These are phyloP conservation scores for Doryteuthis pealeii DNA, from an alignment of 1,140 invertebrate species.

Conservation along the genomic window DNA sequence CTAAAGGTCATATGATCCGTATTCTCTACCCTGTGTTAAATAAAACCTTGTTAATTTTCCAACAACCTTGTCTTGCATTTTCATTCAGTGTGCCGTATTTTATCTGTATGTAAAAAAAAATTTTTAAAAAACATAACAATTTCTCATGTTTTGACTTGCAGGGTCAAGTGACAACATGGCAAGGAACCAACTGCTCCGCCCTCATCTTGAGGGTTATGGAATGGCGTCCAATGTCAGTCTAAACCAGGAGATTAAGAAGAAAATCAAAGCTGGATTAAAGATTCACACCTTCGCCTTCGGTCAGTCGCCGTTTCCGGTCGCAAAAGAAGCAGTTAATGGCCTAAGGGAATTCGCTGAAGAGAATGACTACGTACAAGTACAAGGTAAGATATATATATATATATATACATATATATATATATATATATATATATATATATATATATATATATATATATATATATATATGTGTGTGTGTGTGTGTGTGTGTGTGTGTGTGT, in stretches of 20 bases:
- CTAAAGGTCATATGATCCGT: no score
- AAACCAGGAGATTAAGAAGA: constrained; percentile 42
- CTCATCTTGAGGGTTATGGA: constrained; percentile 38
- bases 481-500: neutral
- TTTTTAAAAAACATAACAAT: no score
- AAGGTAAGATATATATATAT: constrained; percentile 52
- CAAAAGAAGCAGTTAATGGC: constrained; percentile 41
- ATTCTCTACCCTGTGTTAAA: no score
- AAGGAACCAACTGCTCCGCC: constrained; percentile 22
- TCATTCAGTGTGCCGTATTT: no score
- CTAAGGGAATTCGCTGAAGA: constrained; percentile 47
- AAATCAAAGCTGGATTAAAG: constrained; percentile 41
- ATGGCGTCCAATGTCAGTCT: constrained; percentile 41
- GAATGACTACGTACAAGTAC: constrained; percentile 53
- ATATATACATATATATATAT: neutral
- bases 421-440: no score
- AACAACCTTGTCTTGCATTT: no score
- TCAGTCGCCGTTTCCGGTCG: constrained; percentile 58
- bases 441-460: no score
- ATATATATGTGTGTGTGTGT: neutral
- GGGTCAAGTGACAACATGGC: neutral
- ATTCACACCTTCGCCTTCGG: constrained; percentile 59
- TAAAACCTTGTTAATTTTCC: no score
- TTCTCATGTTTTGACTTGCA: no score
- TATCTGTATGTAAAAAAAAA: no score